A percentile compares a stretch with the other conserved stretches of the same genome.
Evolutionary conservation across 2,888 invertebrate species (phyloP).

Genomic region (Acanthococcus lagerstroemiae): DNA sequence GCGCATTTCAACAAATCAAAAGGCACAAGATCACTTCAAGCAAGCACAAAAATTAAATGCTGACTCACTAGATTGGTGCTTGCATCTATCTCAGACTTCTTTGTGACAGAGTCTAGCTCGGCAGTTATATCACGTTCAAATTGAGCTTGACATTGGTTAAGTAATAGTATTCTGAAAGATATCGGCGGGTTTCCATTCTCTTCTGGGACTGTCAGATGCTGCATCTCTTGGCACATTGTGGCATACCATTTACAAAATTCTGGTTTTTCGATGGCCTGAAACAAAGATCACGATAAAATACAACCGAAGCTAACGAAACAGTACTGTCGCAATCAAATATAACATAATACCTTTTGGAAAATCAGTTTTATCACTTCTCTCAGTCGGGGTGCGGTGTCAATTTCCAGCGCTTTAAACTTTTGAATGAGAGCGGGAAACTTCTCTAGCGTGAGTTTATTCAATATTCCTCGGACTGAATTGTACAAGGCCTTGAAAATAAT

Average conservation of each 20-base stretch:
- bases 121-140: slow-evolving; percentile 74
- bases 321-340: background rate
- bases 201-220: slow-evolving; percentile 47
- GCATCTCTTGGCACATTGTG: slow-evolving; percentile 65
- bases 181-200: slow-evolving; percentile 41
- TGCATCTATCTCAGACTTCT: slow-evolving; percentile 48
- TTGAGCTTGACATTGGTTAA: slow-evolving; percentile 78
- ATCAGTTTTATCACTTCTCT: slow-evolving; percentile 78
- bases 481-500: slow-evolving; percentile 66
- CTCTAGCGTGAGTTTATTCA: slow-evolving; percentile 91
- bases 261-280: slow-evolving; percentile 79
- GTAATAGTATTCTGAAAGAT: slow-evolving; percentile 62
- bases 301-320: background rate
- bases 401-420: slow-evolving; percentile 64
- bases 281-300: background rate
- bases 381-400: slow-evolving; percentile 67
- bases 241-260: slow-evolving; percentile 89
- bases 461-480: slow-evolving; percentile 77
- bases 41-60: too few relatives aligned
- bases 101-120: slow-evolving; percentile 49
- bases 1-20: background rate
- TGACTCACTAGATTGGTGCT: slow-evolving; percentile 47
- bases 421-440: slow-evolving; percentile 74
- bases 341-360: slow-evolving; percentile 65
- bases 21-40: too few relatives aligned